Evolutionary conservation across 2,797 vertebrate genomes (phyloP).

Genomic region (Coregonus suidteri): DNA sequence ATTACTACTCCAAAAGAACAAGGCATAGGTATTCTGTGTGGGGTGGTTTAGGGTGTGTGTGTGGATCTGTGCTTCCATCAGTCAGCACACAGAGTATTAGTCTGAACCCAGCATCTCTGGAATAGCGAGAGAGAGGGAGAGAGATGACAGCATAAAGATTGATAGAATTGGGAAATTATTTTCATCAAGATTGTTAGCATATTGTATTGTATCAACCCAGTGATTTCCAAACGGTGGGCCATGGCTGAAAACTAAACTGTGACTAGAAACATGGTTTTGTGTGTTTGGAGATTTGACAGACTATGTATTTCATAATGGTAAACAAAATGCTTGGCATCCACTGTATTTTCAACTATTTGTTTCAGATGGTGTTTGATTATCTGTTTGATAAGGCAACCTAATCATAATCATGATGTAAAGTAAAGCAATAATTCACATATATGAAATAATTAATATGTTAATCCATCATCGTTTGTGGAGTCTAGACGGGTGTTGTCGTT

Average conservation of each 20-base stretch:
- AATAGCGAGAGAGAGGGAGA: not conserved
- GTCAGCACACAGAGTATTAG: constrained; percentile 4
- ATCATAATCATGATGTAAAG: not conserved
- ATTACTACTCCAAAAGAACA: not conserved
- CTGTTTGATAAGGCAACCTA: not conserved
- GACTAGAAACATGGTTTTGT: not conserved
- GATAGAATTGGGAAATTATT: not conserved
- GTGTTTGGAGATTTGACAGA: not conserved
- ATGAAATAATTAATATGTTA: not conserved
- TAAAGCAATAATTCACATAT: not conserved
- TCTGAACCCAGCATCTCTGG: not conserved
- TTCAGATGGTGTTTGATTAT: not conserved
- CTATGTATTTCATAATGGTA: not conserved
- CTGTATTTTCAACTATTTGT: not conserved
- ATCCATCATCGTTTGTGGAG: not conserved
- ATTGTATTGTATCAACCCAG: not conserved
- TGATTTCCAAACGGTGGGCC: not conserved
- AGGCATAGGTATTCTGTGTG: not conserved
- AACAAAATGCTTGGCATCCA: not conserved
- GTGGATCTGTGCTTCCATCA: not conserved
- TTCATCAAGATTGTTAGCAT: not conserved
- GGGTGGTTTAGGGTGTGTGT: not conserved
- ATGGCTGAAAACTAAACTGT: not conserved
- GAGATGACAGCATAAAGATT: not conserved
- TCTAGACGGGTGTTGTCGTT: not conserved